Evolutionary conservation across 2,797 vertebrate species (phyloP), one percentile per base, ranked within the genome.

Genomic region (Macropodus opercularis): DNA sequence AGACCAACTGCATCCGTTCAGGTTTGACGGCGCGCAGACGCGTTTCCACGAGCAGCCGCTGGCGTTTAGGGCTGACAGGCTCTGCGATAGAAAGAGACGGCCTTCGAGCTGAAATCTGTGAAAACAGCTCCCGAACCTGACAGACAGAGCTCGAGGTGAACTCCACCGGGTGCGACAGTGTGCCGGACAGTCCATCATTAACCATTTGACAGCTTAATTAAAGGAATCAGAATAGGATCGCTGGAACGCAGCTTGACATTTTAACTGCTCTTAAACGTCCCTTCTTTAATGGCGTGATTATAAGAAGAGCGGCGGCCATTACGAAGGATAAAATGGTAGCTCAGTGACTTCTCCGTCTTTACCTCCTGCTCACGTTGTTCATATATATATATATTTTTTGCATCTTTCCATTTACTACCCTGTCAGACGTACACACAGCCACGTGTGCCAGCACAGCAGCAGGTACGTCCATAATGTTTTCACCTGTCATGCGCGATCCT

Each of bases 151-250:
- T 39, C 24, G 51, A 60, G 68, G 54, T 59, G 49, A 49, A 65
- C 68, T 65, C 58, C 63, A 57, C 47, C 11, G 21, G 13, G 32
- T 40, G 62, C 12, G 63, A 69, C 52, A 58, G 27, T 58, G 54
- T n/a, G 15, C 73, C 1, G 29, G 60, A 79, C 61, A 77, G 79
- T 80, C 81, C 60, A 78, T 90, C 85, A 84, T 87, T 85, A 77
- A 64, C 58, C 58, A 57, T 24, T 5, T 27, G 72, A 86, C 80
- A 88, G 61, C 66, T 81, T 89, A 84, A 91, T 90, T 90, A 89
- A 77, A 73, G 36, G 56, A 80, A 83, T 81, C 72, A 51, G 51
- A 86, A 75, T 71, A 58, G 78, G 72, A 87, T 77, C 65, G 65
- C 31, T 35, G 49, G 46, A 82, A 75, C 70, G 66, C 34, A 57